Base-by-base conservation (phyloP, 30 jellyfish, hydroid and myxozoan genomes). In the Aurelia aurita complex sp. Pacific region DNA sequence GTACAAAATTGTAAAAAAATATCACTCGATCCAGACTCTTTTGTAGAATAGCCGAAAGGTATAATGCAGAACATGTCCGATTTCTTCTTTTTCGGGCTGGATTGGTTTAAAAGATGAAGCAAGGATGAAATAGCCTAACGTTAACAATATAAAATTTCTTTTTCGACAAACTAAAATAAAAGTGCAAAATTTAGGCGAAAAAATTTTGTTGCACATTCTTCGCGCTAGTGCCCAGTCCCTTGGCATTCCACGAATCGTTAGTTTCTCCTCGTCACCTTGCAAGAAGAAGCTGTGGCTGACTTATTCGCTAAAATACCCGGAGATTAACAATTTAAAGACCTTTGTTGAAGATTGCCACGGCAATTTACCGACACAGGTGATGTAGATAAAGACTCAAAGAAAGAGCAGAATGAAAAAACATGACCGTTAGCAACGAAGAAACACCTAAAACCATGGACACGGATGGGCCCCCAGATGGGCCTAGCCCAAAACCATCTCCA, bases 341-440 rank as follows among this genome's bases (percentile, higher is more conserved):
- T 46, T 46, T 46, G 14, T 46, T 46, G 14, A 46, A 46, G 57
- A 46, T 46, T 46, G 57, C 33, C 11, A 32, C 0, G 12, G 73
- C 12, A 32, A 10, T 63, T 19, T 7, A 14, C 33, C 33, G 12
- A 32, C 38, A 11, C 33, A 63, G 38, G 73, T 32, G 36, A 63
- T 32, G 38, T 19, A 19, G 36, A 63, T 19, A 32, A 63, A n/a
- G 33, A 63, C 38, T 12, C 73, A 8, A 63, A 14, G 43, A 18
- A 32, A 32, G 14, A 46, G 57, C 57, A 7, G 57, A 46, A 46
- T 46, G 57, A 46, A 46, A 17, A 42, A 59, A 18, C 3, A 82
- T 82, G 91, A 82, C 91, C 73, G 57, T 85, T 15, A 66, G 76
- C 55, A 72, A 61, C 10, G 94, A 85, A 51, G 94, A 85, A 74